Base-by-base conservation (phyloP, 2,888 invertebrate species). In the Sinelater perroti region DNA sequence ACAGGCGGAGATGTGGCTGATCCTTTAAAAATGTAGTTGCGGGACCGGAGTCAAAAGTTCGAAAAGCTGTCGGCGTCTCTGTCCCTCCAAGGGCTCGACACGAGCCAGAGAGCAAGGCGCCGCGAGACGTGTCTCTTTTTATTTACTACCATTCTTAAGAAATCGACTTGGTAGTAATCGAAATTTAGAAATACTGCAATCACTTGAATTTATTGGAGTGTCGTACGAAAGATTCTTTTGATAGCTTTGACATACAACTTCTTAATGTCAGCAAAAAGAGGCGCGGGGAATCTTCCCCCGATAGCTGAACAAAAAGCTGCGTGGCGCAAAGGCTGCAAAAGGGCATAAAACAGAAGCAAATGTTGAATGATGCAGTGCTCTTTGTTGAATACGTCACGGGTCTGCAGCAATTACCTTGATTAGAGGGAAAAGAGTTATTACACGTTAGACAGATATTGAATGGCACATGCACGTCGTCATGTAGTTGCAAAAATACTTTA, bases 1-100 rank as follows among this genome's bases (percentile, higher is more conserved):
- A 72, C 69, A 72, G 68, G 67, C 67, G 68, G 65, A 72, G 70
- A 69, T 71, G 72, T 71, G 70, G 72, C 70, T 69, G 71, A 73
- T 73, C 72, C 71, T 73, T 75, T 75, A 75, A 74, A 74, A 74
- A 74, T 75, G 73, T 73, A 75, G 73, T 67, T 69, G 67, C 63
- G 64, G 69, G 64, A 63, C 63, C 61, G 42, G 52, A 64, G 56
- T 62, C 55, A 66, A 67, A 62, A 62, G 62, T 64, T 67, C 65
- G 67, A 67, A 66, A 65, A 62, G 62, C 62, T 63, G 68, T 67
- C 66, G 65, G 65, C 66, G 63, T 68, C 67, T 68, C 63, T 61
- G 61, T 70, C 62, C 56, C 67, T 60, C 67, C 62, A 63, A 62
- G 61, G 65, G 66, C 61, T 65, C 63, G 64, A 64, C n/a, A 65